phyloP scores from a whole-genome alignment of 1,140 invertebrate species.

The Ips nitidus region DNA sequence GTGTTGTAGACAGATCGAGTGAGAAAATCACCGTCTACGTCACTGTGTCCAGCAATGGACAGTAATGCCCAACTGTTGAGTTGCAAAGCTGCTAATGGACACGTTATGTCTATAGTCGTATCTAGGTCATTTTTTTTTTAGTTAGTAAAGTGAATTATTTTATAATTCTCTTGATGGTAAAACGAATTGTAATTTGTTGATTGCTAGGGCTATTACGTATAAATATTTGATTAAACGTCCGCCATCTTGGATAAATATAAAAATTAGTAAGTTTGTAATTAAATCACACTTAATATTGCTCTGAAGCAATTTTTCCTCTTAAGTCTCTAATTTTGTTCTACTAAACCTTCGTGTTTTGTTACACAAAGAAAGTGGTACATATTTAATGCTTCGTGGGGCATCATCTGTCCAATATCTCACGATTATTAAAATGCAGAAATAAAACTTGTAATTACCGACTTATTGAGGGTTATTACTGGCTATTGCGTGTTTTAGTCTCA shows the following conservation, averaged over 20 bases:
- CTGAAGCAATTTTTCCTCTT: background rate
- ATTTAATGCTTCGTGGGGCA: conserved; percentile 11
- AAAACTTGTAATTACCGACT: conserved; percentile 21
- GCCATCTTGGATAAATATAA: background rate
- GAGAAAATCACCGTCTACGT: too few relatives aligned
- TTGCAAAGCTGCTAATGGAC: conserved; percentile 17
- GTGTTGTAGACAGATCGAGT: too few relatives aligned
- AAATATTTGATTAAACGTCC: background rate
- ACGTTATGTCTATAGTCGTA: conserved; percentile 8
- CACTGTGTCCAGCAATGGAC: background rate
- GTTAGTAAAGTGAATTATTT: background rate
- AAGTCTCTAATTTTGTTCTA: conserved; percentile 1
- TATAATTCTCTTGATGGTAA: conserved; percentile 2
- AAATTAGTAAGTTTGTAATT: background rate
- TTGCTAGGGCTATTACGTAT: background rate
- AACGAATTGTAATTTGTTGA: conserved; percentile 3
- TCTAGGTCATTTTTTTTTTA: conserved; percentile 21
- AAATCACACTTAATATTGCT: background rate
- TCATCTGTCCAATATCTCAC: conserved; percentile 21
- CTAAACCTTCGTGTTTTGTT: conserved; percentile 9
- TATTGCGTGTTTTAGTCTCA: conserved; percentile 15
- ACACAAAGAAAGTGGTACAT: conserved; percentile 15
- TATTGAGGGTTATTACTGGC: conserved; percentile 15
- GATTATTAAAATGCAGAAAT: conserved; percentile 20
- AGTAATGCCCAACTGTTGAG: conserved; percentile 31